Percentiles rank a stretch among this genome's conserved stretches.
Conservation (phyloP, 2,113 vertebrate genomes). For the Esox niger region DNA sequence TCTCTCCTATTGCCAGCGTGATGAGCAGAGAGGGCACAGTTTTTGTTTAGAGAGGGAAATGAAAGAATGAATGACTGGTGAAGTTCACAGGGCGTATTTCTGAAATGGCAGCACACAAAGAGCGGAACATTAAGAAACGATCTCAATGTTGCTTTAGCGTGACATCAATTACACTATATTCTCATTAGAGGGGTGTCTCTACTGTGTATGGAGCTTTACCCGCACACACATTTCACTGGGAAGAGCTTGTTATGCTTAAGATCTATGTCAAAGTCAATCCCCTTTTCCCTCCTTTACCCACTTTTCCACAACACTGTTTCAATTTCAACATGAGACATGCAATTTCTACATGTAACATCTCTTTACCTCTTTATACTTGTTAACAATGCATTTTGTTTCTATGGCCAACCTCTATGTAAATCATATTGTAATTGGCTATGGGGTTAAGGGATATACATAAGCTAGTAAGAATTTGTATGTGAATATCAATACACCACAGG, state of each 20-base stretch:
- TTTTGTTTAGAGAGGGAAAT: conserved; percentile 73
- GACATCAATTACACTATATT: conserved; percentile 71
- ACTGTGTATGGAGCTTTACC: conserved; percentile 44
- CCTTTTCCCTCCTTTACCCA: conserved; percentile 61
- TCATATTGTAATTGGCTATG: too few species aligned
- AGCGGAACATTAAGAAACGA: conserved; percentile 66
- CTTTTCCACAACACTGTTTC: conserved; percentile 38
- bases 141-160: conserved; percentile 62
- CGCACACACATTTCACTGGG: conserved; percentile 38
- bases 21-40: conserved; percentile 57
- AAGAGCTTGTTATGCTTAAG: conserved; percentile 56
- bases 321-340: conserved; percentile 60
- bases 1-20: conserved; percentile 53
- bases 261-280: conserved; percentile 60
- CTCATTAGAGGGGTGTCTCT: conserved; percentile 56
- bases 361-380: conserved; percentile 11
- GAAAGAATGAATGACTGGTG: conserved; percentile 70
- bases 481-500: conserved; percentile 43
- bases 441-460: too few species aligned
- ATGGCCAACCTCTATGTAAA: conserved; percentile 26
- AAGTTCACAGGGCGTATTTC: conserved; percentile 72
- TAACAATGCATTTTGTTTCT: conserved; percentile 57
- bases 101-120: conserved; percentile 71
- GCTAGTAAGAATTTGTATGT: conserved; percentile 33
- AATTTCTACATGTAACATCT: conserved; percentile 49